These are phyloP conservation scores for Clitarchus hookeri DNA, from an alignment of 2,888 invertebrate species.

Conservation along the genomic window DNA sequence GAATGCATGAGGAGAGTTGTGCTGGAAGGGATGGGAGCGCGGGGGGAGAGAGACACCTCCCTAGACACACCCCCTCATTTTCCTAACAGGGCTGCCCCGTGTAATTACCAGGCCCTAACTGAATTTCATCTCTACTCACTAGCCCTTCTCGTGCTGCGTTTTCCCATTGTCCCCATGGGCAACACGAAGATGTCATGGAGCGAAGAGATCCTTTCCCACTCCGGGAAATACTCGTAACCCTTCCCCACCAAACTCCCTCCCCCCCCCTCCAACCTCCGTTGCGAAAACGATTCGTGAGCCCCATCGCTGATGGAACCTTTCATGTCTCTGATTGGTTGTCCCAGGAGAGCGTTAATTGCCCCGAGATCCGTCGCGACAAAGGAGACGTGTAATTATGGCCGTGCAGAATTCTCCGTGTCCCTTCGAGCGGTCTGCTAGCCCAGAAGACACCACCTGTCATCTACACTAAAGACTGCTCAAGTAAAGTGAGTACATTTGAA, in stretches of 20 bases:
- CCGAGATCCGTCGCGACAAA: too few species aligned
- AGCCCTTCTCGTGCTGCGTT: slow-evolving; percentile 20
- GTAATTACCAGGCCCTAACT: slow-evolving; percentile 24
- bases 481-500: too few species aligned
- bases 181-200: neutral
- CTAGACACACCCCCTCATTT: neutral
- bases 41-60: neutral
- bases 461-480: too few species aligned
- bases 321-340: neutral
- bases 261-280: neutral
- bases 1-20: slow-evolving; percentile 16
- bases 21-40: neutral
- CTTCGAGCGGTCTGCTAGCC: too few species aligned
- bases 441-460: too few species aligned
- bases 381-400: too few species aligned
- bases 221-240: neutral
- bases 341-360: neutral
- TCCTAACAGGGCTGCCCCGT: slow-evolving; percentile 18
- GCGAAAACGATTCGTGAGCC: neutral
- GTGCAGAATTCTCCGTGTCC: too few species aligned
- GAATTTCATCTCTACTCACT: slow-evolving; percentile 19
- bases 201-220: neutral
- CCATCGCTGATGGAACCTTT: neutral
- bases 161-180: neutral
- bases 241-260: too few species aligned